phyloP scores from a whole-genome alignment of 53 echinoderm and acorn worm species.

The Actinopyga echinites region DNA sequence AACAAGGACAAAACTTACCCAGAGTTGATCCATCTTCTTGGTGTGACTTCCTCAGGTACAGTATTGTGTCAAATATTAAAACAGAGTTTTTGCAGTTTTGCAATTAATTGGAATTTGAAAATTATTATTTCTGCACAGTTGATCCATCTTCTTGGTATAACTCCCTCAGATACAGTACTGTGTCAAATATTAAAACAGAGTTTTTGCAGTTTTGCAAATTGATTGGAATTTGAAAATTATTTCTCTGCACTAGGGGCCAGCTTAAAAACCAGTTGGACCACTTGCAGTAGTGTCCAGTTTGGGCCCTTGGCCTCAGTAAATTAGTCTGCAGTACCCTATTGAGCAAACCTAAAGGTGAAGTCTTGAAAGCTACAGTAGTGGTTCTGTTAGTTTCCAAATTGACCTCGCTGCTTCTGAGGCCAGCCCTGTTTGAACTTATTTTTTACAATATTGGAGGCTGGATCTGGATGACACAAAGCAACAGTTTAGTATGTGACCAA shows the following conservation, averaged over 20 bases:
- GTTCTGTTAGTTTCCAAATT: too few relatives aligned
- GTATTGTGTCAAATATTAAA: neutral
- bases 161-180: slow-evolving; percentile 46
- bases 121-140: slow-evolving; percentile 42
- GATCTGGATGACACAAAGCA: too few relatives aligned
- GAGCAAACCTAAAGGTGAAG: too few relatives aligned
- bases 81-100: neutral
- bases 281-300: neutral
- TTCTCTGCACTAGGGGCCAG: neutral
- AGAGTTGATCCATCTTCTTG: slow-evolving; percentile 68
- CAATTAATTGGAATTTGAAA: too few relatives aligned
- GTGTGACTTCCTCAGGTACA: slow-evolving; percentile 61
- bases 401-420: too few relatives aligned
- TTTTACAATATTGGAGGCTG: too few relatives aligned
- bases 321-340: too few relatives aligned
- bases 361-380: too few relatives aligned
- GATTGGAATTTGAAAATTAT: too few relatives aligned
- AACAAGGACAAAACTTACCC: slow-evolving; percentile 71
- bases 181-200: neutral
- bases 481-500: too few relatives aligned
- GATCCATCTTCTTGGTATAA: slow-evolving; percentile 64
- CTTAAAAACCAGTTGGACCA: neutral
- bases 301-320: too few relatives aligned
- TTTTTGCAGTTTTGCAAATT: neutral
- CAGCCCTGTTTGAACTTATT: too few relatives aligned